Percentiles rank a stretch among this genome's conserved stretches.
Conservation (phyloP, 2,888 invertebrate genomes). For the Rhagonycha fulva region DNA sequence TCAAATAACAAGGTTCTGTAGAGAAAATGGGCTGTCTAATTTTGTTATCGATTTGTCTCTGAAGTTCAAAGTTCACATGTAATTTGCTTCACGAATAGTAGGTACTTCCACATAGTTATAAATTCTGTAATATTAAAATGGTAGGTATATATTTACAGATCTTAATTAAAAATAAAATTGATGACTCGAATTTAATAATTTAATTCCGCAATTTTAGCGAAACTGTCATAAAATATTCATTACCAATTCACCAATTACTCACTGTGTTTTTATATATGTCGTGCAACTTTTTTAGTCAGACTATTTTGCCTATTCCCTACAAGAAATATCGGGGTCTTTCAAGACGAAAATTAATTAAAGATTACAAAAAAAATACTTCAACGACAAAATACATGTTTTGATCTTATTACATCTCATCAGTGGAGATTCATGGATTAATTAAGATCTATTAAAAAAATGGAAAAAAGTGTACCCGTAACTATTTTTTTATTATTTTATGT, state of each 20-base stretch:
- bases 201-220: neutral
- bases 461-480: too few relatives aligned
- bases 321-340: too few relatives aligned
- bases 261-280: neutral
- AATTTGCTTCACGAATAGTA: neutral
- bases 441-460: too few relatives aligned
- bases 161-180: neutral
- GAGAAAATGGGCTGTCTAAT: neutral
- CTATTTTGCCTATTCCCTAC: too few relatives aligned
- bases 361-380: too few relatives aligned
- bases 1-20: neutral
- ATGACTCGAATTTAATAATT: neutral
- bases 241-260: neutral
- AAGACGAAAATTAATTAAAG: too few relatives aligned
- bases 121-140: neutral
- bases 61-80: neutral
- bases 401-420: too few relatives aligned
- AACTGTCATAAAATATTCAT: neutral
- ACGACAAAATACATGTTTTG: too few relatives aligned
- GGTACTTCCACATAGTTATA: neutral
- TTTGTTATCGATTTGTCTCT: neutral
- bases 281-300: neutral
- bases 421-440: too few relatives aligned
- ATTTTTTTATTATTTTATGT: too few relatives aligned
- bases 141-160: neutral